Percentiles rank a stretch among this genome's conserved stretches.
These are phyloP conservation scores for Drosophila saltans DNA, from an alignment of 1,140 invertebrate species.

Conservation along the genomic window DNA sequence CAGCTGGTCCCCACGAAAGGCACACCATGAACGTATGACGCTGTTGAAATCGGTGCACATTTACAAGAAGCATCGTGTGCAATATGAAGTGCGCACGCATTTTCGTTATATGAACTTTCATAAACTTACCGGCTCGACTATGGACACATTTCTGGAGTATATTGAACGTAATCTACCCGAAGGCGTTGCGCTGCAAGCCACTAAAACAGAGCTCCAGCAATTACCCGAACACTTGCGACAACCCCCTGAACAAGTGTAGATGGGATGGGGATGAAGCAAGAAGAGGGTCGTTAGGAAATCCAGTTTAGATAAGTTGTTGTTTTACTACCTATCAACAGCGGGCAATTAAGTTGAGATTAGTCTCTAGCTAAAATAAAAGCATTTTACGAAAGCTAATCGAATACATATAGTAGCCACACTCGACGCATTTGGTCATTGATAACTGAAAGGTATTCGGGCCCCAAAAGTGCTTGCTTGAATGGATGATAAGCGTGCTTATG, in stretches of 20 bases:
- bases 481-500: constrained; percentile 34
- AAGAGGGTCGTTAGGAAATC: neutral
- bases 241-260: constrained; percentile 66
- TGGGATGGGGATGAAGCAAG: neutral
- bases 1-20: constrained; percentile 89
- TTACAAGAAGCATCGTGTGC: constrained; percentile 96
- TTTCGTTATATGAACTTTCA: constrained; percentile 93
- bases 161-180: constrained; percentile 98
- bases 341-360: neutral
- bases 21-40: constrained; percentile 90
- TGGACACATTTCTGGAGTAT: constrained; percentile 98
- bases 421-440: neutral
- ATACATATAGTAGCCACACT: constrained; percentile 12
- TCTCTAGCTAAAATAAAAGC: constrained; percentile 15
- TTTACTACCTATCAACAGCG: neutral
- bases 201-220: constrained; percentile 89
- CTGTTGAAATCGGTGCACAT: constrained; percentile 95
- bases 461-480: constrained; percentile 40
- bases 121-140: constrained; percentile 95
- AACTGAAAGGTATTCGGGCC: constrained; percentile 9
- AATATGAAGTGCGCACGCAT: constrained; percentile 98
- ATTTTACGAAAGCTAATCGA: constrained; percentile 1
- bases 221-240: constrained; percentile 85
- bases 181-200: constrained; percentile 97
- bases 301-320: constrained; percentile 17